phyloP scores from a whole-genome alignment of 2,888 invertebrate species.

The Drosophila multiciliata region DNA sequence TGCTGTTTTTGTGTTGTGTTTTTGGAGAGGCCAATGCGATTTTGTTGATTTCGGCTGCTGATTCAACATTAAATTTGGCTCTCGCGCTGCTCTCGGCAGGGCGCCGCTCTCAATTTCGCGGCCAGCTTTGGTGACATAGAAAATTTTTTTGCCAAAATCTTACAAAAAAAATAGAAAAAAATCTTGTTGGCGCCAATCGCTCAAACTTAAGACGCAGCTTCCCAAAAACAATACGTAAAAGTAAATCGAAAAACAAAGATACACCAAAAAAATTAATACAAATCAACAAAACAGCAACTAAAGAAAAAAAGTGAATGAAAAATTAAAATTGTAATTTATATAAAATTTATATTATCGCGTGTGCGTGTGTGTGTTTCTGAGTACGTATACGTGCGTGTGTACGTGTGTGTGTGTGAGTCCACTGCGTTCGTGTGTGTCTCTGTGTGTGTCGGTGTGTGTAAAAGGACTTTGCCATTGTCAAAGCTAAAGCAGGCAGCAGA shows the following conservation, averaged over 20 bases:
- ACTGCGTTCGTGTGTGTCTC: not conserved
- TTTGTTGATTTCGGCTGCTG: constrained; percentile 53
- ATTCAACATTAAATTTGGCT: constrained; percentile 51
- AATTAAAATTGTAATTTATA: constrained; percentile 4
- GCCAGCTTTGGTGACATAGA: constrained; percentile 51
- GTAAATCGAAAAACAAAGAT: not conserved
- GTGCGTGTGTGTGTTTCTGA: constrained; percentile 17
- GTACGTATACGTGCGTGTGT: not conserved
- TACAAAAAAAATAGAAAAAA: constrained; percentile 18
- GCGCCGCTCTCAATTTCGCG: constrained; percentile 39
- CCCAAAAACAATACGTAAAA: constrained; percentile 8
- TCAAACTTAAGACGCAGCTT: not conserved
- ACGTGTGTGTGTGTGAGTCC: not conserved
- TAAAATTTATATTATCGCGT: constrained; percentile 15
- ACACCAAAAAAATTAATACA: constrained; percentile 1
- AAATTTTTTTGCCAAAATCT: constrained; percentile 51
- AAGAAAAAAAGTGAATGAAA: constrained; percentile 13
- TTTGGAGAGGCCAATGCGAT: constrained; percentile 40
- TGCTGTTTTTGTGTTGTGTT: not conserved
- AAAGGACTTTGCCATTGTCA: constrained; percentile 38
- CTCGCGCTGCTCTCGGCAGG: constrained; percentile 52
- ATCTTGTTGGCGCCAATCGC: constrained; percentile 6
- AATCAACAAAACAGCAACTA: constrained; percentile 6
- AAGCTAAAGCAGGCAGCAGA: constrained; percentile 20
- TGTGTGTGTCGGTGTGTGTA: constrained; percentile 6